These are phyloP conservation scores for Tenthredo mesomela DNA, from an alignment of 2,888 invertebrate species.

Conservation along the genomic window DNA sequence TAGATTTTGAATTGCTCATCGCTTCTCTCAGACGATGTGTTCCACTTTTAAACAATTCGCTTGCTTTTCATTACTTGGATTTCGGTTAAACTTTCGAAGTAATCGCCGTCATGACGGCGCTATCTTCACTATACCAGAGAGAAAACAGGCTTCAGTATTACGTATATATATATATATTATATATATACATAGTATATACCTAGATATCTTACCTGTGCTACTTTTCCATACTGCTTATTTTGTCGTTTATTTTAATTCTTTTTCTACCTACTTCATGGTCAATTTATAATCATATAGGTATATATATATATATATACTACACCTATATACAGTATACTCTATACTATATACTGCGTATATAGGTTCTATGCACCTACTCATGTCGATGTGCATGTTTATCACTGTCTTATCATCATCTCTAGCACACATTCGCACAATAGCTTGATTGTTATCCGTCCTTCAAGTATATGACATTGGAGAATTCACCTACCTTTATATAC, in stretches of 20 bases:
- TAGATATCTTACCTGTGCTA: not conserved
- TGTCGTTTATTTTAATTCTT: not conserved
- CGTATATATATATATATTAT: not conserved
- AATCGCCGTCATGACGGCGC: not conserved
- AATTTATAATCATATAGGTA: not conserved
- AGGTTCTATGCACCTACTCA: not conserved
- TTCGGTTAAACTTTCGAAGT: slow-evolving; percentile 4
- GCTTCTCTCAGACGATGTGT: not conserved
- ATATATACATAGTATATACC: too few relatives aligned
- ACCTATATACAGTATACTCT: too few relatives aligned
- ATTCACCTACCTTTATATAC: not conserved
- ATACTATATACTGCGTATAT: not conserved
- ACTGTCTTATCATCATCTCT: not conserved
- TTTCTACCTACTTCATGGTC: not conserved
- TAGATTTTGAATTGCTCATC: not conserved
- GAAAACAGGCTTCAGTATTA: not conserved
- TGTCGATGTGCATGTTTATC: not conserved
- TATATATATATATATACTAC: too few relatives aligned
- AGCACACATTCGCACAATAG: not conserved
- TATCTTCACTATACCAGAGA: not conserved
- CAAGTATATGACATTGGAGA: not conserved
- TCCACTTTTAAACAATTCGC: not conserved
- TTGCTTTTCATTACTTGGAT: not conserved
- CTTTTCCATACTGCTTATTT: not conserved
- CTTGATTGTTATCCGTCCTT: not conserved